A percentile compares a stretch with the other conserved stretches of the same genome.
Evolutionary conservation across 2,113 vertebrate genomes (phyloP).

Genomic region (Chlamydotis undulata): DNA sequence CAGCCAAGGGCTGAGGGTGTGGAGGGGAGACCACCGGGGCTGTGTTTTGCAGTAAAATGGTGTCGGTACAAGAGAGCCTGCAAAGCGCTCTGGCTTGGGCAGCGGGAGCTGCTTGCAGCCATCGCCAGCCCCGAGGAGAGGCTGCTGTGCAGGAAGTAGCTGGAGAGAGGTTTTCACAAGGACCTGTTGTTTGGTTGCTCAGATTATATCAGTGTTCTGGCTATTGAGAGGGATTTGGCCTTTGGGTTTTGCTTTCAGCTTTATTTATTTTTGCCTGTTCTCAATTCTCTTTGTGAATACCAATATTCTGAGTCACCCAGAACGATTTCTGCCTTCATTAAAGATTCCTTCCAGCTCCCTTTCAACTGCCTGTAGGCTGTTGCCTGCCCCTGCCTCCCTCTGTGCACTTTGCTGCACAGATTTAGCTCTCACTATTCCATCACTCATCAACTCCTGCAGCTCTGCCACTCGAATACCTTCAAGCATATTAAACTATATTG

Average conservation of each 20-base stretch:
- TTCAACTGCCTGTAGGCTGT: slow-evolving; percentile 35
- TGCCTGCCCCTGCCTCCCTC: slow-evolving; percentile 60
- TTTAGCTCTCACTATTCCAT: not conserved
- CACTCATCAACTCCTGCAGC: not conserved
- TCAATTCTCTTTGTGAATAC: slow-evolving; percentile 57
- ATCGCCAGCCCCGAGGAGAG: fast-evolving
- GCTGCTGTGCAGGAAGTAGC: slow-evolving; percentile 13
- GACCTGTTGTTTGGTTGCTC: slow-evolving; percentile 49
- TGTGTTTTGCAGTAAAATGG: not conserved
- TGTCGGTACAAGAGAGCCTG: not conserved
- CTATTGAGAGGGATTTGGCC: slow-evolving; percentile 49
- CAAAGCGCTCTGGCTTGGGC: not conserved
- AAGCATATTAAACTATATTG: not conserved
- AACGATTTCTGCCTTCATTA: slow-evolving; percentile 50
- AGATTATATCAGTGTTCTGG: slow-evolving; percentile 56
- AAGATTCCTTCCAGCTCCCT: slow-evolving; percentile 37
- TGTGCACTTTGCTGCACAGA: slow-evolving; percentile 9
- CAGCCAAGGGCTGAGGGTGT: not conserved
- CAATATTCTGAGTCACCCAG: slow-evolving; percentile 57
- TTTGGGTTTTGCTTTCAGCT: slow-evolving; percentile 50
- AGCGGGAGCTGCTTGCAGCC: not conserved
- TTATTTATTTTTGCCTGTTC: slow-evolving; percentile 63
- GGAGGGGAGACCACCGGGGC: not conserved
- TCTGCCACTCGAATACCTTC: not conserved
- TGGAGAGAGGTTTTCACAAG: slow-evolving; percentile 35